Evolutionary conservation across 2,797 vertebrate genomes (phyloP), one percentile per base, ranked within the genome.

Genomic region (Petrocephalus schoutedeni): DNA sequence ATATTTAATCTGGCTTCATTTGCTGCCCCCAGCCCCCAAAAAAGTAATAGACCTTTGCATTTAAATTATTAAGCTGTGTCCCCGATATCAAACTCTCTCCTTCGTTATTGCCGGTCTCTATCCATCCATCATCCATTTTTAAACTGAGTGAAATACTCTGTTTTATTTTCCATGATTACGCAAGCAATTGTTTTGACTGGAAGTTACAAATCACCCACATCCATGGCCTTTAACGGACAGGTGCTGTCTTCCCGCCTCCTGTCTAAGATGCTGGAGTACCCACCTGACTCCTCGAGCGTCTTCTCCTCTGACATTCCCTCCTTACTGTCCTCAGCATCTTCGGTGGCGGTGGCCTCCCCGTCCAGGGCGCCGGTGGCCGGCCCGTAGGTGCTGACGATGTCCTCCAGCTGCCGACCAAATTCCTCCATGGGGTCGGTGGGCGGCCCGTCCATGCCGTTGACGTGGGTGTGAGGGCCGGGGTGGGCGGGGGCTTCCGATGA

Each of bases 381-480:
- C 12, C 96, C 95, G 0, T 98, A 96, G 0, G 92, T 95, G 89
- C 94, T 95, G 90, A 99, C 95, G 90, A 99, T 99, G 91, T 98
- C 96, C 89, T 98, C 96, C 92, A 99, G 94, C 88, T 96, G 96
- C 32, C 89, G 92, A 87, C 89, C 94, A 91, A 99, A 88, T 91
- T 96, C 97, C 88, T 97, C 96, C 0, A 97, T 95, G 90, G 93
- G 92, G 67, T 95, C 93, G 1, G 74, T 16, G 12, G 82, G 83
- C 88, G 93, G 92, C 49, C 77, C 90, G 83, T 92, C 90, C 0
- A 36, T 91, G 53, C 80, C 12, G n/a, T 87, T 88, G 61, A 88
- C 67, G 57, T 90, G 89, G 28, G 92, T 93, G 23, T 93, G 91
- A 59, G 87, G 23, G 0, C 89, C 87, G 0, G 67, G 82, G 7